Evolutionary conservation across 2,113 vertebrate genomes (phyloP).

Genomic region (Plotosus lineatus): DNA sequence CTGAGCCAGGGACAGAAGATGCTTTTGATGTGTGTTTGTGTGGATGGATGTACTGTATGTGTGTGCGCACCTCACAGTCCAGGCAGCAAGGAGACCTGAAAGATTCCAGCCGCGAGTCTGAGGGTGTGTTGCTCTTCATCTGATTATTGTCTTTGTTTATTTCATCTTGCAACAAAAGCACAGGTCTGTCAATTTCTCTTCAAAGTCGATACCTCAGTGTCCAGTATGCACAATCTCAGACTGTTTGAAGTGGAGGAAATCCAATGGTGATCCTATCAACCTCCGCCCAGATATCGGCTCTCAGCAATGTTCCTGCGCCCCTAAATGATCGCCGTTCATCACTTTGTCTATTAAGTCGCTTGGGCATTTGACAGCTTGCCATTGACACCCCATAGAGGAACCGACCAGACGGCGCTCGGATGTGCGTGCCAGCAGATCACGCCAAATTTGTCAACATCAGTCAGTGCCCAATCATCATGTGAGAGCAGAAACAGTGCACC

Average conservation of each 20-base stretch:
- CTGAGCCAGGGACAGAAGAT: conserved; percentile 10
- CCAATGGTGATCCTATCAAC: conserved; percentile 59
- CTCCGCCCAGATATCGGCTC: conserved; percentile 51
- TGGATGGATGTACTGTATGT: neutral
- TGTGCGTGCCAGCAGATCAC: conserved; percentile 36
- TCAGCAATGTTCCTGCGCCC: conserved; percentile 50
- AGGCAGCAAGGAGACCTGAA: neutral
- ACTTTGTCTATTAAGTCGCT: conserved; percentile 57
- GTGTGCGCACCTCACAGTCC: neutral
- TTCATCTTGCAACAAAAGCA: conserved; percentile 37
- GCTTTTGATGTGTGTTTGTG: neutral
- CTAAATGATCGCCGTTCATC: conserved; percentile 56
- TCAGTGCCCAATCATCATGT: conserved; percentile 42
- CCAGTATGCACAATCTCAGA: neutral
- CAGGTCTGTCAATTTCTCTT: conserved; percentile 47
- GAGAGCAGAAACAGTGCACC: neutral
- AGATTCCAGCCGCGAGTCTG: neutral
- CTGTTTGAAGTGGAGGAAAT: conserved; percentile 49
- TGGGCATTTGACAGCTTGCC: conserved; percentile 54
- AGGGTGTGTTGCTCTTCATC: conserved; percentile 19
- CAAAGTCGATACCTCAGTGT: conserved; percentile 32
- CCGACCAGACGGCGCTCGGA: neutral
- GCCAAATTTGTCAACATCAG: conserved; percentile 46
- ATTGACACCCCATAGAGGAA: conserved; percentile 27
- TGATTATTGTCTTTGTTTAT: conserved; percentile 37